phyloP scores from a whole-genome alignment of 2,888 invertebrate species.

The Drosophila villosipedis region DNA sequence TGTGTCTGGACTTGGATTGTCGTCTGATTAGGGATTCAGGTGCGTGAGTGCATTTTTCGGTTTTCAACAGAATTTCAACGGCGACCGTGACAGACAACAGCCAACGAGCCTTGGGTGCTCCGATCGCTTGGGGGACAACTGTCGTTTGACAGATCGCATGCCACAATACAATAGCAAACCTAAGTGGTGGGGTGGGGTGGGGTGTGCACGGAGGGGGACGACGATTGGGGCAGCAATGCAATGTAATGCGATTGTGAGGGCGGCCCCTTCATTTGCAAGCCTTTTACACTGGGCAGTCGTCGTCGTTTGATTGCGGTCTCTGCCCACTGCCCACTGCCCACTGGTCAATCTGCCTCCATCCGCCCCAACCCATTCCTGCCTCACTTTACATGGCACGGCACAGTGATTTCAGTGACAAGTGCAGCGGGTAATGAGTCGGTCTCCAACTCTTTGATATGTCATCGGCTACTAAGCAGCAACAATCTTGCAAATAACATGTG shows the following conservation, averaged over 20 bases:
- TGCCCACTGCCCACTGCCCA: constrained; percentile 21
- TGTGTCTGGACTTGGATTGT: constrained; percentile 29
- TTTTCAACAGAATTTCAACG: constrained; percentile 74
- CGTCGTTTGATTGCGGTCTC: constrained; percentile 19
- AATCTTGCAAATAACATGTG: constrained; percentile 55
- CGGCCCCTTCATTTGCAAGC: constrained; percentile 40
- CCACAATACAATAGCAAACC: constrained; percentile 28
- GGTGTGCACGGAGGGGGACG: neutral
- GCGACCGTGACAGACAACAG: constrained; percentile 48
- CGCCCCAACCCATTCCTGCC: neutral
- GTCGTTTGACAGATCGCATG: constrained; percentile 69
- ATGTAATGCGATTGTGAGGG: constrained; percentile 42
- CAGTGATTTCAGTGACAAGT: constrained; percentile 52
- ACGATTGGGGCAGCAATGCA: constrained; percentile 19
- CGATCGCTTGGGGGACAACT: constrained; percentile 24
- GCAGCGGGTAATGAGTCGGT: constrained; percentile 46
- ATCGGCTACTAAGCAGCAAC: constrained; percentile 29
- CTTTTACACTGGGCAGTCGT: constrained; percentile 21
- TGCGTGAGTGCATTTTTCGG: constrained; percentile 76
- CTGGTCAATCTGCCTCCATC: neutral
- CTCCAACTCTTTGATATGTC: constrained; percentile 42
- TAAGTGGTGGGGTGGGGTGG: constrained; percentile 14
- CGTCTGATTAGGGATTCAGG: constrained; percentile 78
- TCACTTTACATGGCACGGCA: constrained; percentile 3
- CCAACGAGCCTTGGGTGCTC: constrained; percentile 51